A percentile compares a stretch with the other conserved stretches of the same genome.
Evolutionary conservation across 2,888 invertebrate genomes (phyloP).

Genomic region (Tetranychus truncatus): DNA sequence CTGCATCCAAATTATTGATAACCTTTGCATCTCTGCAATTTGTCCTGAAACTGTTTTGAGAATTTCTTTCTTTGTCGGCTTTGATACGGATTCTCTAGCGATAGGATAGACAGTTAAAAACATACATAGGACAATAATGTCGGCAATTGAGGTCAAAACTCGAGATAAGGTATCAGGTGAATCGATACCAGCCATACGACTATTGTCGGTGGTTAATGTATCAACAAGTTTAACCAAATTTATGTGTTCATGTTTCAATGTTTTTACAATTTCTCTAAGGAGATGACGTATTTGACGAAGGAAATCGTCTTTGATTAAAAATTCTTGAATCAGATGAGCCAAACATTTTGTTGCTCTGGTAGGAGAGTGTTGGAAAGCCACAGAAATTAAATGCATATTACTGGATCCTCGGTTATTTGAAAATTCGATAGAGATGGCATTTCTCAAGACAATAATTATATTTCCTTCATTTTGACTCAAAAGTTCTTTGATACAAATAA

Average conservation of each 20-base stretch:
- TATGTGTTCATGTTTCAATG: constrained; percentile 43
- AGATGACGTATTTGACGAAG: constrained; percentile 64
- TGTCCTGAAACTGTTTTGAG: constrained; percentile 36
- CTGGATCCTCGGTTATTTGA: constrained; percentile 72
- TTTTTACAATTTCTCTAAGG: constrained; percentile 68
- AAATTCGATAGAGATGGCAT: constrained; percentile 83
- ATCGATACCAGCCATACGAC: constrained; percentile 33
- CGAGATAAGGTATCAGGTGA: constrained; percentile 48
- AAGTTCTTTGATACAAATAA: constrained; percentile 74
- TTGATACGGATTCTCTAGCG: constrained; percentile 45
- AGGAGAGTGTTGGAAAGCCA: constrained; percentile 66
- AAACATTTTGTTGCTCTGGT: constrained; percentile 51
- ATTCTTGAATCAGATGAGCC: constrained; percentile 46
- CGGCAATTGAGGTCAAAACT: constrained; percentile 60
- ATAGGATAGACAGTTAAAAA: constrained; percentile 58
- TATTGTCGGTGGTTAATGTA: constrained; percentile 24
- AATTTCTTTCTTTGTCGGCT: constrained; percentile 20
- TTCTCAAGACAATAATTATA: constrained; percentile 62
- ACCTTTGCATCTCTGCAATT: constrained; percentile 51
- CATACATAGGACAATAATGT: constrained; percentile 66
- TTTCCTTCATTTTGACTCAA: constrained; percentile 65
- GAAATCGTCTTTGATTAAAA: constrained; percentile 73
- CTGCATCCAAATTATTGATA: constrained; percentile 72
- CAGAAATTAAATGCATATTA: constrained; percentile 76
- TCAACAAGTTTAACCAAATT: constrained; percentile 13